Evolutionary conservation across 2,888 invertebrate genomes (phyloP), one percentile per base, ranked within the genome.

Genomic region (Drosophila imparisetae): DNA sequence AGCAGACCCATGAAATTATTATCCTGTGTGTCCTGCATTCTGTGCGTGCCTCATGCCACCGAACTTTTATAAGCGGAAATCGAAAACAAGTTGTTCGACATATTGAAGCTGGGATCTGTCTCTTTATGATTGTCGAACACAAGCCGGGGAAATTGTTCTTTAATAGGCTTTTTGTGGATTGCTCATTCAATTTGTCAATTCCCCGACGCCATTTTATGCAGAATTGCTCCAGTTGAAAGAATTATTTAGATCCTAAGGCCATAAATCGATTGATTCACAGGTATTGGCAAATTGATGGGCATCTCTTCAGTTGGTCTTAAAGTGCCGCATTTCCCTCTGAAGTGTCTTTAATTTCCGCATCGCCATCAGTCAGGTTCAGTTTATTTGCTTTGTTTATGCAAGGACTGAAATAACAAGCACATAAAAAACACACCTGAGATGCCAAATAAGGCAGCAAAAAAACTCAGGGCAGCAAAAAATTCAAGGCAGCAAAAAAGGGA

Each of bases 71-170:
- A 50, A 63, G 50, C 89, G 90, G 85, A 86, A 86, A 86, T 86
- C 90, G 89, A 86, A 88, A 90, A 86, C 74, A 86, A 90, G 86
- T 89, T 83, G 78, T 58, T 71, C 65, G 75, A 85, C 71, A 69
- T 70, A 62, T 71, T 70, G 83, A 80, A 79, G 71, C 69, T 66
- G 66, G 65, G 69, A 67, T 38, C 63, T 66, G 72, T 69, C 60
- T 49, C 38, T 59, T 68, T 42, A 50, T 61, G 55, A 70, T 42
- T 57, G 29, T 40, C 30, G 57, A n/a, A 53, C 11, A 60, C 18
- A 34, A 29, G 53, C 50, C 32, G 60, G 69, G 75, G 72, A 80
- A 80, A 80, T 80, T 80, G 80, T 40, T 81, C 81, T 75, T 80
- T 81, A 82, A 80, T 72, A 64, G 70, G 60, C 74, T 79, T 54